Conservation (phyloP, 2,797 vertebrate genomes). For the Capromys pilorides region DNA sequence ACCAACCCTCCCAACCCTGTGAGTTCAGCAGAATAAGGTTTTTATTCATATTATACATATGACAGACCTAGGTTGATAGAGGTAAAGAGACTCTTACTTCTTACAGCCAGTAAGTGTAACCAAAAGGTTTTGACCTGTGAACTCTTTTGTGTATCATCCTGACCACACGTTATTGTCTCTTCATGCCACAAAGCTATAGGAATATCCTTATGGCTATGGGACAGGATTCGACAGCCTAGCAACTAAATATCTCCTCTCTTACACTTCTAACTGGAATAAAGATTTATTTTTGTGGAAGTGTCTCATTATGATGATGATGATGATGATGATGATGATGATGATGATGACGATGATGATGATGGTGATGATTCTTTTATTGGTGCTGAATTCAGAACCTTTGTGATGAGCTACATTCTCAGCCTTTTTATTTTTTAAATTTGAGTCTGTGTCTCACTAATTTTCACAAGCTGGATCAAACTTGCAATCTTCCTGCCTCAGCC, state of each 20-base stretch:
- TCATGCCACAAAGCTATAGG: neutral
- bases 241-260: neutral
- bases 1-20: neutral
- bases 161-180: neutral
- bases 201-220: neutral
- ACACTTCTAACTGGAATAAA: neutral
- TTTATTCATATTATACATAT: neutral
- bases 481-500: neutral
- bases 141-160: neutral
- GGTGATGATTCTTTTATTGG: neutral
- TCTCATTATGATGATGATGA: neutral
- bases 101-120: neutral
- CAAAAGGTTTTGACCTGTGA: neutral
- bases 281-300: neutral
- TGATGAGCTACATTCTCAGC: neutral
- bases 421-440: neutral
- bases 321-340: neutral
- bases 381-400: neutral
- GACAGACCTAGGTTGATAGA: neutral
- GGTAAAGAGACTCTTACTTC: neutral
- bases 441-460: neutral
- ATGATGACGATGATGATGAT: neutral
- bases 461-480: neutral
- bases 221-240: neutral
- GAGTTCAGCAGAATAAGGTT: neutral